Percentiles rank a stretch among this genome's conserved stretches.
These are phyloP conservation scores for Trinorchestia longiramus DNA, from an alignment of 1,140 invertebrate species.

Conservation along the genomic window DNA sequence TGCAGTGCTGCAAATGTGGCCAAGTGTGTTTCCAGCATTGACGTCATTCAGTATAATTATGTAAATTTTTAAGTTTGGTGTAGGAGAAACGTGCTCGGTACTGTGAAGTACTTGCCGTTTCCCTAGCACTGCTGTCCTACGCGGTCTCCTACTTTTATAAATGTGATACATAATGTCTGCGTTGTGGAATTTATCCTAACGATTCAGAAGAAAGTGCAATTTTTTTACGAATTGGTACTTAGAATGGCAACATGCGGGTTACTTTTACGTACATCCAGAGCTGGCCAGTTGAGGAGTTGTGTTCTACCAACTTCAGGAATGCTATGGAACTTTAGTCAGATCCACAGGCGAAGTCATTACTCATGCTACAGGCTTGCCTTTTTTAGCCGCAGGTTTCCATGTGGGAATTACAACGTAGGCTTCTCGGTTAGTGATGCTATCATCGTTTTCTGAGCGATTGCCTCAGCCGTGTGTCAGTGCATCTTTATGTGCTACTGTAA, in stretches of 20 bases:
- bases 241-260: neutral
- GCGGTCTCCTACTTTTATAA: neutral
- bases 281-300: no score
- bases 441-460: no score
- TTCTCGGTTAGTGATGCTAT: neutral
- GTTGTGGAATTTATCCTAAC: neutral
- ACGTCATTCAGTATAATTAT: neutral
- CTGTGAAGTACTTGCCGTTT: neutral
- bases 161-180: neutral
- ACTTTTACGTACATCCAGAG: neutral
- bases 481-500: no score
- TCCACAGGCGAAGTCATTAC: neutral
- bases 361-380: neutral
- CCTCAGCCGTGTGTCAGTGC: no score
- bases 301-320: no score
- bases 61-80: neutral
- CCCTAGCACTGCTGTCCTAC: neutral
- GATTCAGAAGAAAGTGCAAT: neutral
- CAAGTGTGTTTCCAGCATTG: neutral
- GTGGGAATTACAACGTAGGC: neutral
- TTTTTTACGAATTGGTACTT: neutral
- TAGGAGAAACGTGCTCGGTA: neutral
- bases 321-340: neutral
- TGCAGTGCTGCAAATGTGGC: neutral
- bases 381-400: neutral